Percentiles rank a stretch among this genome's conserved stretches.
phyloP scores from a whole-genome alignment of 1,140 invertebrate genomes.

The Cecropterus lyciades region DNA sequence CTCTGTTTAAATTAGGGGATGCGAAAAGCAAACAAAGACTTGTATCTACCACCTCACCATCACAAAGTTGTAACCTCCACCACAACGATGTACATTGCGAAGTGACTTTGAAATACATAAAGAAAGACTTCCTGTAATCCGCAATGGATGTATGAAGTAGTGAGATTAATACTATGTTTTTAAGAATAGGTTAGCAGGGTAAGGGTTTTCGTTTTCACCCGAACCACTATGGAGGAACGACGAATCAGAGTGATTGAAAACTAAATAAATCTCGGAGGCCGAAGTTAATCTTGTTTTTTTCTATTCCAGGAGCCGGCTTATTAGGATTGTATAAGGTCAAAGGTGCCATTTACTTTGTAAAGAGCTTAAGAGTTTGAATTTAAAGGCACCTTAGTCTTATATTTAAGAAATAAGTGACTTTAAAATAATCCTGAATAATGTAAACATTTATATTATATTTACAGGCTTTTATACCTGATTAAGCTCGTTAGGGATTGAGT shows the following conservation, averaged over 20 bases:
- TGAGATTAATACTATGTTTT: background rate
- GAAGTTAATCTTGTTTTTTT: conserved; percentile 36
- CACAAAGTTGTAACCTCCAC: background rate
- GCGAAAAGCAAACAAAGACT: conserved; percentile 15
- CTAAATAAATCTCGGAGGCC: conserved; percentile 32
- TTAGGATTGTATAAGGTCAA: conserved; percentile 19
- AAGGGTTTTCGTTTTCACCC: conserved; percentile 29
- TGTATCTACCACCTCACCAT: background rate
- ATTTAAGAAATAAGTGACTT: no score
- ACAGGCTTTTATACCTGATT: no score
- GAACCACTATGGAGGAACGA: conserved; percentile 34
- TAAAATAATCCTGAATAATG: no score
- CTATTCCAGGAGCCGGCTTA: conserved; percentile 10
- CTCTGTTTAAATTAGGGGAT: conserved; percentile 35
- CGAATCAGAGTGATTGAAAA: conserved; percentile 37
- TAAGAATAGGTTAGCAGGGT: background rate
- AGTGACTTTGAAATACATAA: background rate
- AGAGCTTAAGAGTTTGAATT: background rate
- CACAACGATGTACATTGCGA: background rate
- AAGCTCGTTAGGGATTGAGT: no score
- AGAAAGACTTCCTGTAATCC: no score
- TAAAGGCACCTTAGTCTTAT: background rate
- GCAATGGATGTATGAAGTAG: background rate
- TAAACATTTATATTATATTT: no score
- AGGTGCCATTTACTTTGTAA: conserved; percentile 2